Percentiles rank a stretch among this genome's conserved stretches.
Conservation (phyloP, 2,888 invertebrate genomes). For the Mythimna pallens region DNA sequence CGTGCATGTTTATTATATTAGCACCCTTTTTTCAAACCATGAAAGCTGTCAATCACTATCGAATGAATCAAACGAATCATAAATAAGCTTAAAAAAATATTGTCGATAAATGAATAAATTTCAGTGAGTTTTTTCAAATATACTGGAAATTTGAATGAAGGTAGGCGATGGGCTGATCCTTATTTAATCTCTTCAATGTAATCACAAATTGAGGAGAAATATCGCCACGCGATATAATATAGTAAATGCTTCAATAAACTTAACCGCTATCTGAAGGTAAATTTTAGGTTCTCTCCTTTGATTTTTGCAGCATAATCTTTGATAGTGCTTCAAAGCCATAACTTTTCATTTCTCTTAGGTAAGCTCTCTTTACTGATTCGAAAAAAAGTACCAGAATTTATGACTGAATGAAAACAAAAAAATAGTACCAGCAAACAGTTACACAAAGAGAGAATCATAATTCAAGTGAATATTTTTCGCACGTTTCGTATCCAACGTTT, state of each 20-base stretch:
- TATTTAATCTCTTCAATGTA: constrained; percentile 6
- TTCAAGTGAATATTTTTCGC: constrained; percentile 50
- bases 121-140: constrained; percentile 13
- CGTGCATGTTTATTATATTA: no score
- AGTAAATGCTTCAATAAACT: constrained; percentile 26
- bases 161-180: background rate
- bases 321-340: background rate
- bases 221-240: background rate
- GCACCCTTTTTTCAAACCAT: background rate
- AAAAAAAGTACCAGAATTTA: constrained; percentile 21
- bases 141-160: constrained; percentile 20
- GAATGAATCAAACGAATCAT: constrained; percentile 14
- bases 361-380: background rate
- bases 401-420: constrained; percentile 16
- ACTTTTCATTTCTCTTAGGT: background rate
- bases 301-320: background rate
- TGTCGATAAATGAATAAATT: constrained; percentile 18
- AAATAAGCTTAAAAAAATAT: constrained; percentile 12
- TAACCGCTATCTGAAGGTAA: background rate
- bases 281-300: background rate
- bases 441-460: constrained; percentile 48
- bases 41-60: background rate
- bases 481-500: constrained; percentile 43
- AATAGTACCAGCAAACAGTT: constrained; percentile 5
- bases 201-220: background rate